Percentiles rank a stretch among this genome's conserved stretches.
These are phyloP conservation scores for Sciurus carolinensis DNA, from an alignment of 2,797 vertebrate species.

Conservation along the genomic window DNA sequence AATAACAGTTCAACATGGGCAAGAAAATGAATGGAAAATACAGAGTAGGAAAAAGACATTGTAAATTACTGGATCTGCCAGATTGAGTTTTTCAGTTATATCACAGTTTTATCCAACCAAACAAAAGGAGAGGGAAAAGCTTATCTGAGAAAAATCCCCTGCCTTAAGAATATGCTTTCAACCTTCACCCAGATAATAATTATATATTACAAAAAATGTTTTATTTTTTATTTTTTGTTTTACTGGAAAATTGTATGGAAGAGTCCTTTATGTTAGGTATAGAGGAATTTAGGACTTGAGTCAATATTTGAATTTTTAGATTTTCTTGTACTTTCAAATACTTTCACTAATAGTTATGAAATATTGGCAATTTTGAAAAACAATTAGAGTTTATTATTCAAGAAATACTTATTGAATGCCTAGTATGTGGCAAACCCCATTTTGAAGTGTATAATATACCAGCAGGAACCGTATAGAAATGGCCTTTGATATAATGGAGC, in stretches of 20 bases:
- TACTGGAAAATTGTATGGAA: not conserved
- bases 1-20: constrained; percentile 43
- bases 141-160: not conserved
- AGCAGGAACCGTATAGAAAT: not conserved
- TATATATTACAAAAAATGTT: not conserved
- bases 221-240: not conserved
- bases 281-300: not conserved
- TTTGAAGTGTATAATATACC: not conserved
- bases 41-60: not conserved
- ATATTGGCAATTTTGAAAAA: not conserved
- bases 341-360: constrained; percentile 22
- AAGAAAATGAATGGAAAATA: constrained; percentile 39
- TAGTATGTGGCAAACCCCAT: not conserved
- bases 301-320: not conserved
- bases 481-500: not conserved
- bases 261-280: not conserved
- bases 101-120: constrained; percentile 21
- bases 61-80: constrained; percentile 32
- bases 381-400: not conserved
- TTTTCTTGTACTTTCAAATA: constrained; percentile 41
- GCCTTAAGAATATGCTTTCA: not conserved
- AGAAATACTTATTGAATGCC: not conserved
- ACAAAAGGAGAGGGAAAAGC: not conserved
- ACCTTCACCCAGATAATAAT: constrained; percentile 3
- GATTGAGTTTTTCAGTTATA: constrained; percentile 19